phyloP scores from a whole-genome alignment of 2,113 vertebrate genomes.

The Rhodinocichla rosea region DNA sequence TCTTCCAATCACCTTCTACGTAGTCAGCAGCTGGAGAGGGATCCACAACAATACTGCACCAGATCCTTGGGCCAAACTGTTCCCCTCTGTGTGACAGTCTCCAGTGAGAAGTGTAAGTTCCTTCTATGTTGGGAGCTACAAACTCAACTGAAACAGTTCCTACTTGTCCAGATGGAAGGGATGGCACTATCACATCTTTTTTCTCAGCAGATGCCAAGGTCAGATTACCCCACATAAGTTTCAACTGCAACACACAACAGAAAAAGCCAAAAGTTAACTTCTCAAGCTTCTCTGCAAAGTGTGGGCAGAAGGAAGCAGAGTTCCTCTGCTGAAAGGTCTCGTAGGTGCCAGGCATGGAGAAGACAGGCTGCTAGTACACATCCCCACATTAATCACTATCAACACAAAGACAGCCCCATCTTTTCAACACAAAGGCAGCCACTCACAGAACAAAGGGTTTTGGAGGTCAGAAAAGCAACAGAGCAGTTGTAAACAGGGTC shows the following conservation, averaged over 20 bases:
- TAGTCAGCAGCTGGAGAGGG: conserved; percentile 56
- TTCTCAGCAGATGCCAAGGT: conserved; percentile 84
- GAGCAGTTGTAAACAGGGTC: neutral
- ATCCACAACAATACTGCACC: conserved; percentile 97
- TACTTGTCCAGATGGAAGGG: conserved; percentile 87
- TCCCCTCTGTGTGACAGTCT: conserved; percentile 92
- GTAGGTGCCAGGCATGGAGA: neutral
- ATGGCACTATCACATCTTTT: conserved; percentile 88
- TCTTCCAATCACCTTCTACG: conserved; percentile 23
- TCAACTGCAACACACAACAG: conserved; percentile 74
- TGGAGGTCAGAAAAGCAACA: neutral
- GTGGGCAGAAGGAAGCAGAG: neutral
- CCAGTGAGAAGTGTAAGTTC: conserved; percentile 98
- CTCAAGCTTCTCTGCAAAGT: neutral
- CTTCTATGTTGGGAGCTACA: conserved; percentile 87
- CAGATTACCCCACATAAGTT: conserved; percentile 98
- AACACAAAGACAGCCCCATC: neutral
- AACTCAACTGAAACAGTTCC: conserved; percentile 94
- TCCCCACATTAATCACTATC: neutral
- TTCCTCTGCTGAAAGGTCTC: neutral
- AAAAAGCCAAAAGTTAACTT: neutral
- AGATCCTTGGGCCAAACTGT: conserved; percentile 95
- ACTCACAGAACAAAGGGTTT: neutral
- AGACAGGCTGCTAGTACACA: neutral
- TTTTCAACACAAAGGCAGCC: neutral